A percentile compares a stretch with the other conserved stretches of the same genome.
phyloP scores from a whole-genome alignment of 2,797 vertebrate genomes.

The Pseudotriccus pelzelni region DNA sequence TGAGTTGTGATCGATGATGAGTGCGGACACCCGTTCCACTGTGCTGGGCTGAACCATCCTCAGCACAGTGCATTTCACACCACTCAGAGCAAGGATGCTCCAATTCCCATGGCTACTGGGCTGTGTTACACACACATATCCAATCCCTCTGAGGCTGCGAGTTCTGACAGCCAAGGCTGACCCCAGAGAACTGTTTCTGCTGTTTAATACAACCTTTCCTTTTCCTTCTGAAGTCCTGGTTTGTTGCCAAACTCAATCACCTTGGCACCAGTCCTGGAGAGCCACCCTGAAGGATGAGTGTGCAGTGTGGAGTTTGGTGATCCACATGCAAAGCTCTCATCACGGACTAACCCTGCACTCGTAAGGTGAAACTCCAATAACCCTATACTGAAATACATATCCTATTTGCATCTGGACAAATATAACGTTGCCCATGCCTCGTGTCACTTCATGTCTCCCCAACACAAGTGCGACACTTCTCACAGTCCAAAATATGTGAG shows the following conservation, averaged over 20 bases:
- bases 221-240: not conserved
- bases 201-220: not conserved
- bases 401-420: not conserved
- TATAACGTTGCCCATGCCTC: not conserved
- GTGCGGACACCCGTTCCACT: not conserved
- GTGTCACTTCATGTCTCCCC: not conserved
- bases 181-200: not conserved
- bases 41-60: not conserved
- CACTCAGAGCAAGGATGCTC: not conserved
- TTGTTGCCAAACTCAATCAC: constrained; percentile 2
- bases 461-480: not conserved
- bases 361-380: not conserved
- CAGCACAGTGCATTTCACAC: not conserved
- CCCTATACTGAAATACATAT: not conserved
- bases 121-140: not conserved
- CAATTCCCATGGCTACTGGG: not conserved
- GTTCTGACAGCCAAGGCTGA: not conserved
- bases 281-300: not conserved
- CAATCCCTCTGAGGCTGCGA: not conserved
- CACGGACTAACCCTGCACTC: not conserved
- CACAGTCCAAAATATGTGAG: constrained; percentile 2
- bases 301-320: not conserved
- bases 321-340: not conserved
- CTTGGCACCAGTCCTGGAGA: not conserved
- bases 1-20: not conserved